Percentiles rank a stretch among this genome's conserved stretches.
These are phyloP conservation scores for Lemur catta DNA, from an alignment of 2,797 vertebrate genomes.

Conservation along the genomic window DNA sequence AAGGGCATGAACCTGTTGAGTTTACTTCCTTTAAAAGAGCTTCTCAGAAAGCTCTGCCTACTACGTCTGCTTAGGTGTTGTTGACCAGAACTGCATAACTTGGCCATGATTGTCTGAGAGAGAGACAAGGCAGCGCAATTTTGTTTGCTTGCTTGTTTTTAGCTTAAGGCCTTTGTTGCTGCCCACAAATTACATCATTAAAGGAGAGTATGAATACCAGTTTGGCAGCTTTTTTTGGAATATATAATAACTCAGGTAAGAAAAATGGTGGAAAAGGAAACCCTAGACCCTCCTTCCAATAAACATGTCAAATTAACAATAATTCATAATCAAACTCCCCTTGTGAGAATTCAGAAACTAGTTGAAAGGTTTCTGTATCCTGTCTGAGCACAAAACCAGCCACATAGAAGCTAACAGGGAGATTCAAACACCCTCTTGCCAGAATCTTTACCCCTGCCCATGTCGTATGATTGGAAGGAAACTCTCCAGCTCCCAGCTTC, in stretches of 20 bases:
- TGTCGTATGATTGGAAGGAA: neutral
- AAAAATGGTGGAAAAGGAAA: neutral
- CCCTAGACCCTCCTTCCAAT: neutral
- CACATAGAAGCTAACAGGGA: neutral
- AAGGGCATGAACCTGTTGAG: neutral
- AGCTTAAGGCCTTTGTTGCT: neutral
- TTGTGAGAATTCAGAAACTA: neutral
- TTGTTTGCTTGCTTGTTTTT: neutral
- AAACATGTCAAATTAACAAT: neutral
- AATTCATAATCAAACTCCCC: neutral
- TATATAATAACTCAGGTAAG: neutral
- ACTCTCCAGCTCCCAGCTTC: neutral
- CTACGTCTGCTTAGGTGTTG: neutral
- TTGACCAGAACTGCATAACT: neutral
- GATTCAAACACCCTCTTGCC: neutral
- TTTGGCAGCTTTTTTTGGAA: neutral
- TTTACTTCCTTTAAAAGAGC: neutral
- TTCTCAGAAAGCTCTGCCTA: neutral
- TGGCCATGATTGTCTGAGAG: neutral
- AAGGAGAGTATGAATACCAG: neutral
- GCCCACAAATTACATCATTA: neutral
- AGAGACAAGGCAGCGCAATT: fast-evolving
- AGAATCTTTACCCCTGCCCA: neutral
- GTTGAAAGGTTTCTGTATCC: neutral
- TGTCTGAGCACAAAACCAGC: neutral